A percentile compares a stretch with the other conserved stretches of the same genome.
Conservation (phyloP, 2,888 invertebrate genomes). For the Drosophila quinaria region DNA sequence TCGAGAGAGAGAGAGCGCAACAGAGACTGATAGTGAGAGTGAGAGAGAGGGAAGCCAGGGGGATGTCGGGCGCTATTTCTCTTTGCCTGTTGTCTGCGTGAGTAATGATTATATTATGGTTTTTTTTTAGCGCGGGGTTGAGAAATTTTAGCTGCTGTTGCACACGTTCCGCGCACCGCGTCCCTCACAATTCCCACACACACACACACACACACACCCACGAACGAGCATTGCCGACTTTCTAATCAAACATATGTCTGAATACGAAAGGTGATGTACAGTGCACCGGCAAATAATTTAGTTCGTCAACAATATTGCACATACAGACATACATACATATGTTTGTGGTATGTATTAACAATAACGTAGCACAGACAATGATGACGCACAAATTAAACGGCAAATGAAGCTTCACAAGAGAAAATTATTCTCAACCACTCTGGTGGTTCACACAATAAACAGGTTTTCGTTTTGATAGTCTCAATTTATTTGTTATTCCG, state of each 20-base stretch:
- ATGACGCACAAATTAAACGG: slow-evolving; percentile 74
- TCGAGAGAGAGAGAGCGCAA: slow-evolving; percentile 32
- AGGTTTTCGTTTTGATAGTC: neutral
- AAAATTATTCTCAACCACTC: slow-evolving; percentile 37
- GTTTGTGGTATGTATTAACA: slow-evolving; percentile 27
- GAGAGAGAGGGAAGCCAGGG: slow-evolving; percentile 16
- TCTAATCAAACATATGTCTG: slow-evolving; percentile 73
- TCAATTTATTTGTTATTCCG: slow-evolving; percentile 1
- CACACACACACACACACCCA: slow-evolving; percentile 1
- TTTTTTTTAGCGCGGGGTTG: slow-evolving; percentile 50
- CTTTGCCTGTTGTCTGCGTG: slow-evolving; percentile 37
- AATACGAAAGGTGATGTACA: slow-evolving; percentile 45
- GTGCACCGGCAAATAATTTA: slow-evolving; percentile 66
- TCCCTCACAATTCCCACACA: slow-evolving; percentile 17
- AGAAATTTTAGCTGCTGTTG: slow-evolving; percentile 64
- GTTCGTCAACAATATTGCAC: slow-evolving; percentile 57
- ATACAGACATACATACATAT: slow-evolving; percentile 9
- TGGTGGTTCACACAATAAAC: slow-evolving; percentile 8
- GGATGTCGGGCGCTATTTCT: slow-evolving; percentile 31
- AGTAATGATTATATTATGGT: slow-evolving; percentile 52
- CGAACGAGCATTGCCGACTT: slow-evolving; percentile 56
- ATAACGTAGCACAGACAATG: slow-evolving; percentile 48
- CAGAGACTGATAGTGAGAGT: neutral
- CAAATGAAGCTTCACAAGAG: slow-evolving; percentile 30
- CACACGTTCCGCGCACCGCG: slow-evolving; percentile 22